Conservation (phyloP, 2,888 invertebrate genomes). For the Ommatoiulus sabulosus region DNA sequence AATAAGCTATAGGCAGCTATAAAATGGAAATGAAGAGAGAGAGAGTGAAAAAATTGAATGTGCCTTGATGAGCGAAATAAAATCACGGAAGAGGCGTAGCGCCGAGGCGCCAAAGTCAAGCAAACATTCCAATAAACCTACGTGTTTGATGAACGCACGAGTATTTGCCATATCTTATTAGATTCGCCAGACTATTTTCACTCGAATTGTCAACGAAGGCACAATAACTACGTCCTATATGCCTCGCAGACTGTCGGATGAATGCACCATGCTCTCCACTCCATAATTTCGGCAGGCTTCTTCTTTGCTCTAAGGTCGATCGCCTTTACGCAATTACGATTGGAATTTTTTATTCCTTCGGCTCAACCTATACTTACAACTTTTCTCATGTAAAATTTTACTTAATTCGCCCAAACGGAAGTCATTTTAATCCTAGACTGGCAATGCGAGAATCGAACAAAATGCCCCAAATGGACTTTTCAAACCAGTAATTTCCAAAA, state of each 20-base stretch:
- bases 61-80: slow-evolving; percentile 39
- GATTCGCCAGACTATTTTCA: slow-evolving; percentile 33
- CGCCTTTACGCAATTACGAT: neutral
- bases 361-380: neutral
- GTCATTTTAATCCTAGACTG: neutral
- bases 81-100: slow-evolving; percentile 10
- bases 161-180: slow-evolving; percentile 37
- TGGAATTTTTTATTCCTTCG: neutral
- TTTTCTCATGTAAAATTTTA: neutral
- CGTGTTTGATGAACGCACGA: slow-evolving; percentile 4
- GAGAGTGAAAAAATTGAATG: slow-evolving; percentile 4
- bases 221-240: neutral
- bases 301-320: neutral
- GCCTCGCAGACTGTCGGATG: neutral
- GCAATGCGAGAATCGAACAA: neutral
- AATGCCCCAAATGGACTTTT: neutral
- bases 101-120: neutral
- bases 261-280: neutral
- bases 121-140: slow-evolving; percentile 23
- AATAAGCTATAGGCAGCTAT: neutral
- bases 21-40: neutral
- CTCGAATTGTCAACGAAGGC: neutral
- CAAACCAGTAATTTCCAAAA: neutral
- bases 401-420: neutral
- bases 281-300: neutral